These are phyloP conservation scores for Pseudomyrmex concolor DNA, from an alignment of 1,140 invertebrate genomes.

Conservation along the genomic window DNA sequence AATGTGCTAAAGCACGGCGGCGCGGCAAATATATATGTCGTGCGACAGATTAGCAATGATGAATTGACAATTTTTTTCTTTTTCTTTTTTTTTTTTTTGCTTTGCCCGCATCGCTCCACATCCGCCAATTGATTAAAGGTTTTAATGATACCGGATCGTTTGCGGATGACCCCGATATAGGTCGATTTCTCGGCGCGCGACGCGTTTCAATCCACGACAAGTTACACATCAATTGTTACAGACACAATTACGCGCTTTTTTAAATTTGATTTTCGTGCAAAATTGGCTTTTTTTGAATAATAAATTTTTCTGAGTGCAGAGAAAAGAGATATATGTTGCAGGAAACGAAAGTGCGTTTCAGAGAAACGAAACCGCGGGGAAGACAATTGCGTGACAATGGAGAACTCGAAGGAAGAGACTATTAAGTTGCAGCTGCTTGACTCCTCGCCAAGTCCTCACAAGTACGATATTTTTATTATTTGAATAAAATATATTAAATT, in stretches of 20 bases:
- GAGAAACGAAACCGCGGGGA: slow-evolving; percentile 1
- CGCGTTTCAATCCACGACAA: neutral
- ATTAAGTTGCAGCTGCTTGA: slow-evolving; percentile 77
- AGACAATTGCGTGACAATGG: slow-evolving; percentile 64
- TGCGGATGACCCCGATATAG: slow-evolving; percentile 1
- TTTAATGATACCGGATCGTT: neutral
- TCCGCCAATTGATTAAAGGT: slow-evolving; percentile 66
- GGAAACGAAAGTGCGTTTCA: slow-evolving; percentile 24
- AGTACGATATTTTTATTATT: slow-evolving; percentile 67
- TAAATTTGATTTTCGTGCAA: neutral
- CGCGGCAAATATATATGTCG: neutral
- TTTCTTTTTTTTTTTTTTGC: neutral
- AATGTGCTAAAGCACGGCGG: slow-evolving; percentile 61
- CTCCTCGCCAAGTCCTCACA: slow-evolving; percentile 69
- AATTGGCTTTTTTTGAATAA: neutral
- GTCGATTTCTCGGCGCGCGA: slow-evolving; percentile 28
- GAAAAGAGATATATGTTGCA: neutral
- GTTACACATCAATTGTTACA: neutral
- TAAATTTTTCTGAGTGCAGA: neutral
- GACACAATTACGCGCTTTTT: neutral
- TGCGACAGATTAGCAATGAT: slow-evolving; percentile 56
- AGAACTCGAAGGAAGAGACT: slow-evolving; percentile 75
- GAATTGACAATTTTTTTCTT: slow-evolving; percentile 64
- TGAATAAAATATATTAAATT: slow-evolving; percentile 1
- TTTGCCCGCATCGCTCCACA: slow-evolving; percentile 50